Evolutionary conservation across 2,797 vertebrate genomes (phyloP), one percentile per base, ranked within the genome.

Genomic region (Gobio occitaniae): DNA sequence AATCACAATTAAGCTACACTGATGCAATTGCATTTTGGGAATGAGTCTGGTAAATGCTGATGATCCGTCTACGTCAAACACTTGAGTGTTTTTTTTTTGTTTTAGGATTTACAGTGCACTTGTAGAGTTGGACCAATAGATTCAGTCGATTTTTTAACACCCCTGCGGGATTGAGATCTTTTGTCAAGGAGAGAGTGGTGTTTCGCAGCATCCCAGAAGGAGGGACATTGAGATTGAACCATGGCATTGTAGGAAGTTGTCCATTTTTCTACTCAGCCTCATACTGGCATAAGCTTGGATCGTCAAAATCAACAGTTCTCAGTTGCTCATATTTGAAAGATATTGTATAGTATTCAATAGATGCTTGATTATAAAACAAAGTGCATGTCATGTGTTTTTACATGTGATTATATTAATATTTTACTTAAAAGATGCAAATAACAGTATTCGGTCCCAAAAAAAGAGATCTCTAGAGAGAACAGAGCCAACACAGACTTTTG

Each of bases 1-100:
- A 84, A 78, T 84, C 72, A 59, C 63, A 56, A 29, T 41, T 41
- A 65, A 44, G 72, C 63, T 19, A 15, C 50, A 21, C 32, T 83
- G 70, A 83, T 75, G 70, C 82, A 77, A 84, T 44, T 54, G 48
- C 47, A 66, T 54, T 77, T 21, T 38, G 59, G 32, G 19, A 82
- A 48, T 69, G 68, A 71, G 1, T 65, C 21, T 52, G 15, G 32
- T 66, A 65, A 68, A 68, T 44, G 5, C 44, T 36, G 44, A 48
- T 50, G 80, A 82, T 74, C 68, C 1, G 1, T 69, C 65, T 25
- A n/a, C 1, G 12, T 41, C 52, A 76, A 77, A 77, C 74, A 41
- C 52, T 77, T 56, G 32, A 56, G 29, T 76, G 52, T n/a, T 15
- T 36, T 16, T 32, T 32, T 2, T 32, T 32, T 32, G 2, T 48